Conservation (phyloP, 2,797 vertebrate genomes). For the Tympanoctomys barrerae region DNA sequence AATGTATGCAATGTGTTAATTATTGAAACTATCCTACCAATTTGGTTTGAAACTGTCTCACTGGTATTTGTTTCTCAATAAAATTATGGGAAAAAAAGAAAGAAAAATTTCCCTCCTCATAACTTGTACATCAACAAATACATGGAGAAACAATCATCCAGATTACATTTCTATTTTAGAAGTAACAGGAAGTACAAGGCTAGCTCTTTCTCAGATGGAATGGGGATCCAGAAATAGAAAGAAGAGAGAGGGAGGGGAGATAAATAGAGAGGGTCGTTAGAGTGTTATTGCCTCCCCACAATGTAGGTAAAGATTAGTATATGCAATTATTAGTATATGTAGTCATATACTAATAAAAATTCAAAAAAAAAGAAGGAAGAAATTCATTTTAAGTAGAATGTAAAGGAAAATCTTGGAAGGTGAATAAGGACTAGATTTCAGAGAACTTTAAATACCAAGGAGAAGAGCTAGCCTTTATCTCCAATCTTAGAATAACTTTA, state of each 20-base stretch:
- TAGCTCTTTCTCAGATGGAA: background rate
- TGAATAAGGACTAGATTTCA: background rate
- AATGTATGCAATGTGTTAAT: too few relatives aligned
- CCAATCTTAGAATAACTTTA: constrained; percentile 28
- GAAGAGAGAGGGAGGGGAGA: background rate
- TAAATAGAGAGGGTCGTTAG: background rate
- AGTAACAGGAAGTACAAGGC: background rate
- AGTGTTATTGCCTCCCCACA: background rate
- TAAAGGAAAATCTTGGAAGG: background rate
- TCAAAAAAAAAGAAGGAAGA: background rate
- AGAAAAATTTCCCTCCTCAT: background rate
- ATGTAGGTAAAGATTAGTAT: background rate
- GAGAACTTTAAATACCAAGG: background rate
- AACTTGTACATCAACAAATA: background rate
- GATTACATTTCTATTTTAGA: background rate
- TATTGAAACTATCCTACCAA: too few relatives aligned
- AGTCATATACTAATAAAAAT: background rate
- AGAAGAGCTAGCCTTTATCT: background rate
- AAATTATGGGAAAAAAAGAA: too few relatives aligned
- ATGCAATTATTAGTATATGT: too few relatives aligned
- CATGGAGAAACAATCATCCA: background rate
- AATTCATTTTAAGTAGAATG: background rate
- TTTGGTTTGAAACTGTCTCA: too few relatives aligned
- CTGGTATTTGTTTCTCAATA: too few relatives aligned
- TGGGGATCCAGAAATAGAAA: background rate